Evolutionary conservation across 2,797 vertebrate genomes (phyloP).

Genomic region (Sebastes kiyomatsui): DNA sequence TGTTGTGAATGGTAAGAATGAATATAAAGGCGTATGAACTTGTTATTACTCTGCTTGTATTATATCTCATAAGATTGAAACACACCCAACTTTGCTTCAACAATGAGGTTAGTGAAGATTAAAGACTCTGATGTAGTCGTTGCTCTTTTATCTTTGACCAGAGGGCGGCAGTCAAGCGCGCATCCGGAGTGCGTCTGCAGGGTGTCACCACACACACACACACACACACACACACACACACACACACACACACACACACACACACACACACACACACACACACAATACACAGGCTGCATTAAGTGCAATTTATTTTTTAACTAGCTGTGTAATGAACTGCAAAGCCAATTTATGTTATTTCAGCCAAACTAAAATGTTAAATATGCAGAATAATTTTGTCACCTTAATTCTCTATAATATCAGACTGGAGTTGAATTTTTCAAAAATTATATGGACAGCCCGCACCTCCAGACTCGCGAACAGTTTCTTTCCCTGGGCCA

Average conservation of each 20-base stretch:
- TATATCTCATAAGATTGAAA: neutral
- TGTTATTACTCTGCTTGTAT: neutral
- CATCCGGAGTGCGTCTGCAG: neutral
- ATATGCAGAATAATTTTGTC: neutral
- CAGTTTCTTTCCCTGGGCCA: too few relatives aligned
- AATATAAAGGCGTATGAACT: neutral
- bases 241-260: too few relatives aligned
- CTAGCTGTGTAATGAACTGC: neutral
- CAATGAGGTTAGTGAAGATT: neutral
- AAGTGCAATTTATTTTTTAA: neutral
- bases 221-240: neutral
- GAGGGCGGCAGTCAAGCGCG: constrained; percentile 59
- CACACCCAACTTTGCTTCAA: neutral
- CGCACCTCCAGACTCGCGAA: too few relatives aligned
- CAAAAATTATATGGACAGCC: neutral
- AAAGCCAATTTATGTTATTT: neutral
- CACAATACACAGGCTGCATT: neutral
- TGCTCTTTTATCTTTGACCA: constrained; percentile 53
- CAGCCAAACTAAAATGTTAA: neutral
- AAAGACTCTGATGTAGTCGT: neutral
- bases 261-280: neutral
- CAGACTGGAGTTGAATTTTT: neutral
- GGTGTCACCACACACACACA: neutral
- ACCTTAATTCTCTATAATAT: neutral
- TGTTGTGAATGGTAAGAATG: neutral